Evolutionary conservation across 2,113 vertebrate species (phyloP), one percentile per base, ranked within the genome.

Genomic region (Mystacornis crossleyi): DNA sequence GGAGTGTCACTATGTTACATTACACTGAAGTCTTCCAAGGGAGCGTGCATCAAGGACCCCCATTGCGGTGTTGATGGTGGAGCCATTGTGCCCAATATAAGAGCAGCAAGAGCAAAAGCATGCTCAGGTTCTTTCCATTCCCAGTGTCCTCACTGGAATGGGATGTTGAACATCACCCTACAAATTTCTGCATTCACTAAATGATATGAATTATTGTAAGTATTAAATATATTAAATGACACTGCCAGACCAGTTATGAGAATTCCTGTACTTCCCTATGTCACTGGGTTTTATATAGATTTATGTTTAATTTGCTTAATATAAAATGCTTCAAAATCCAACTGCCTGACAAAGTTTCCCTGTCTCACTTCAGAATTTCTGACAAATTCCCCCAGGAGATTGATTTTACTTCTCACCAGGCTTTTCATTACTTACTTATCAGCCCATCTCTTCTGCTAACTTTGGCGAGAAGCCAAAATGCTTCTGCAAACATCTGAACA

Each of bases 1-100:
- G 23, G 21, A 13, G 9, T 47, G 28, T 62, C 33, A 23, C 47
- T 72, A 10, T 65, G 12, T 19, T 42, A 8, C 5, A 14, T 65
- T 47, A 38, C 65, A 31, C 23, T 54, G 25, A 45, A 62, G 14
- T 45, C 42, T 62, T 73, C 45, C 1, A 2, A 62, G 18, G n/a
- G 9, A 83, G 26, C 38, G 33, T 31, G 16, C 1, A 5, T 43
- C 69, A 34, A 73, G 23, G 87, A 26, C 67, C 42, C 45, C 28
- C 2, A 0, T 66, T 28, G 18, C 0, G 0, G 10, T 53, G 25
- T 10, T 40, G 38, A 9, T 57, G 45, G 5, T 58, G 36, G 29
- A 71, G 34, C 28, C 11, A 11, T 4, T 1, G 0, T 51, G 18
- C 16, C 18, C 1, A 2, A 2, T 0, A 1, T 11, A 38, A 23